Evolutionary conservation across 2,888 invertebrate species (phyloP).

Genomic region (Arctia plantaginis): DNA sequence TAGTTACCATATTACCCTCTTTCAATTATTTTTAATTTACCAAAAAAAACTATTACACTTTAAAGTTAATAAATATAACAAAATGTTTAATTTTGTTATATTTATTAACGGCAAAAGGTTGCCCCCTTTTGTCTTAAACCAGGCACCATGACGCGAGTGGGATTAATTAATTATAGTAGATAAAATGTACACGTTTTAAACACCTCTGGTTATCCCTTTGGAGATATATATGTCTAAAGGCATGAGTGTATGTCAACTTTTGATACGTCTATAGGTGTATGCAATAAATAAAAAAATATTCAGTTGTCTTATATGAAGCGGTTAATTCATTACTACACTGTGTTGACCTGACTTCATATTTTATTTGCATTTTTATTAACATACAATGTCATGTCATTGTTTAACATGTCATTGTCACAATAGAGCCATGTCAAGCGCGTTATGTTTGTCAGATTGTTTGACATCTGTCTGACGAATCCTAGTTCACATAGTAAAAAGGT

Average conservation of each 20-base stretch:
- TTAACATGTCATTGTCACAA: conserved; percentile 10
- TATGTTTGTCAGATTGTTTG: conserved; percentile 4
- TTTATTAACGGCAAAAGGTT: not conserved
- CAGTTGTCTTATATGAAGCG: not conserved
- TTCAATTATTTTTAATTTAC: not conserved
- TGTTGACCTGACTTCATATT: not conserved
- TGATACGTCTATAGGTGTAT: not conserved
- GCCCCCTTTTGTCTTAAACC: too few species aligned
- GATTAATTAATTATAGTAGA: not conserved
- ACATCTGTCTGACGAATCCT: not conserved
- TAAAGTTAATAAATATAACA: not conserved
- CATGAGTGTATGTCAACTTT: too few species aligned
- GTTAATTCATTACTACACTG: not conserved
- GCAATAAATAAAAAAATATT: not conserved
- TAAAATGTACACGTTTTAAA: not conserved
- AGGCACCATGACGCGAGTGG: too few species aligned
- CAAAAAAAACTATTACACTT: not conserved
- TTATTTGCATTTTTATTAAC: not conserved
- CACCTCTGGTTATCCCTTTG: not conserved
- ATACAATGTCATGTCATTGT: not conserved
- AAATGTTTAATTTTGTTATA: not conserved
- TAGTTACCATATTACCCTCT: not conserved
- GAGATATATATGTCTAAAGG: too few species aligned
- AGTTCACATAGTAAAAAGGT: not conserved
- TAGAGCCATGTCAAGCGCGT: not conserved